Evolutionary conservation across 2,113 vertebrate genomes (phyloP).

Genomic region (Cairina moschata): DNA sequence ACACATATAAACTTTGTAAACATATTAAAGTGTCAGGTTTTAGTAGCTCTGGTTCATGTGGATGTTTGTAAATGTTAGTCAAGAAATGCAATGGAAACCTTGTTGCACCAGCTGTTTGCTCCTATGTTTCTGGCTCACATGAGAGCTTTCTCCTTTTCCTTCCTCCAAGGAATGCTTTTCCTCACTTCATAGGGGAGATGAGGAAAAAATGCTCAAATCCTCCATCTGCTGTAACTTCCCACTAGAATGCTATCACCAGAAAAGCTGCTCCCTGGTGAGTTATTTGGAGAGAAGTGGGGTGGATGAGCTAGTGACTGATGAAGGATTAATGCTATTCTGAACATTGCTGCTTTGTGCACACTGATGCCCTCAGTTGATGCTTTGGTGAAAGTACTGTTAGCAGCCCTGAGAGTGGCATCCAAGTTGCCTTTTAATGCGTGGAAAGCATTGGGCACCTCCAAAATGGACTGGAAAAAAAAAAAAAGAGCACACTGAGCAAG

Average conservation of each 20-base stretch:
- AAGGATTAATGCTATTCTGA: background rate
- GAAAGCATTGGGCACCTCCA: background rate
- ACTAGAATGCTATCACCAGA: background rate
- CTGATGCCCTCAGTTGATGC: background rate
- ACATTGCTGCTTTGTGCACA: background rate
- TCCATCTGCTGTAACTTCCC: background rate
- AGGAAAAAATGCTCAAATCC: background rate
- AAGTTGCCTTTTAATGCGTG: background rate
- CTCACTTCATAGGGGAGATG: background rate
- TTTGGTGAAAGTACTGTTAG: background rate
- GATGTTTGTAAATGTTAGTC: background rate
- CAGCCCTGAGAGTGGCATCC: background rate
- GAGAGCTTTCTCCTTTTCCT: background rate
- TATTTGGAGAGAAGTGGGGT: background rate
- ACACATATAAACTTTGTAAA: conserved; percentile 61
- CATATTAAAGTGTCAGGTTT: conserved; percentile 60
- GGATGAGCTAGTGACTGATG: background rate
- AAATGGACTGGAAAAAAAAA: background rate
- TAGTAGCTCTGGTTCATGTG: conserved; percentile 9
- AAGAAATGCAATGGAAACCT: background rate
- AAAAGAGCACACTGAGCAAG: accelerated
- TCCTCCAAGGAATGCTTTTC: background rate
- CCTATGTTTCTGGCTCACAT: accelerated
- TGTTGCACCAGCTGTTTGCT: background rate
- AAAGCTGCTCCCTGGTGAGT: background rate